Evolutionary conservation across 1,140 invertebrate genomes (phyloP), one percentile per base, ranked within the genome.

Genomic region (Cryptotermes secundus): DNA sequence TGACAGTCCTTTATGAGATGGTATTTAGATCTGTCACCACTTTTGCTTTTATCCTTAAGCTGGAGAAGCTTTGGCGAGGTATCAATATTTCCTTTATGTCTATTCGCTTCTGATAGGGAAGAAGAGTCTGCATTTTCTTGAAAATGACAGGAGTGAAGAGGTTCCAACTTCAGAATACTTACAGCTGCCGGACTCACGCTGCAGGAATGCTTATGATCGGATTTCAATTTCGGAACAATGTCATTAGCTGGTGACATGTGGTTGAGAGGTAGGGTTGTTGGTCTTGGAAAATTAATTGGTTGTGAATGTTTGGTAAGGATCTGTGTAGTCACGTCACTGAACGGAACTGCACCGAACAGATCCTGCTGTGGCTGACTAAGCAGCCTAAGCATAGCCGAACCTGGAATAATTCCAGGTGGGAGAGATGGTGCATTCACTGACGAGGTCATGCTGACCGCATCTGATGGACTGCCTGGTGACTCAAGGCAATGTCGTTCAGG

Each of bases 341-440:
- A 94, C 9, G 93, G 93, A 42, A 92, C 90, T 22, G 92, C 91
- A 6, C 93, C 93, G 87, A 94, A 94, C 0, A 93, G 87, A 87
- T 94, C 93, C 79, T 89, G 87, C 59, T 53, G 36, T 26, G 81
- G 35, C 24, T 35, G 26, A 36, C 81, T 72, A 22, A 34, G 53
- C n/a, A 65, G 42, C 45, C 45, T 49, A 3, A 49, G 45, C 16
- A 49, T 49, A 49, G 45, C 19, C 22, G 45, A 49, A 24, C 16
- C 26, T 3, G 65, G n/a, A 53, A 16, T 31, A 83, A 83, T 79
- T 34, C 34, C 81, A 38, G 80, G 10, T 24, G 81, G 53, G 10
- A 42, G 10, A 82, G 3, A 53, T 72, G 59, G 4, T 14, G n/a
- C n/a, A 3, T 72, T 72, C 31, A n/a, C 59, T 31, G n/a, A 4